These are phyloP conservation scores for Vidua chalybeata DNA, from an alignment of 2,113 vertebrate species.

Conservation along the genomic window DNA sequence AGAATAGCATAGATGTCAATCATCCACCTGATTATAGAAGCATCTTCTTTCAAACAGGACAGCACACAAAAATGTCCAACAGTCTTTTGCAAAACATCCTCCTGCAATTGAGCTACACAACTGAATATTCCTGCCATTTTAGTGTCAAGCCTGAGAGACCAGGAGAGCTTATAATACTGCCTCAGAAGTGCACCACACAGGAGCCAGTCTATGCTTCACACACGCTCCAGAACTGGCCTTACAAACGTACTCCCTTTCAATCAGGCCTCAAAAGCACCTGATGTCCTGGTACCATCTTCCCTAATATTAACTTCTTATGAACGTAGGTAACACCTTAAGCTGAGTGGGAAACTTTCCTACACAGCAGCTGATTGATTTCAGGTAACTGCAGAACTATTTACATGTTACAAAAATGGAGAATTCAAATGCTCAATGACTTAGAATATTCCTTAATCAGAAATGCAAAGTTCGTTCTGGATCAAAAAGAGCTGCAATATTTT, in stretches of 20 bases:
- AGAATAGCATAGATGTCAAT: neutral
- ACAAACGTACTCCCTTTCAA: neutral
- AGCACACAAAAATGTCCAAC: neutral
- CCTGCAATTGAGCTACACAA: neutral
- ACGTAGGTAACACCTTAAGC: fast-evolving
- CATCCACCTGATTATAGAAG: neutral
- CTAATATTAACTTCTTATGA: neutral
- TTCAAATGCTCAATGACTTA: fast-evolving
- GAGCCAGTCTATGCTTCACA: neutral
- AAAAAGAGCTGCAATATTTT: neutral
- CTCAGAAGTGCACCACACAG: neutral
- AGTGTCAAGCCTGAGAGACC: neutral
- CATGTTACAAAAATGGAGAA: neutral
- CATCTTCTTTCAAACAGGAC: neutral
- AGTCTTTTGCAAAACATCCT: neutral
- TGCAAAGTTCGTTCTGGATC: neutral
- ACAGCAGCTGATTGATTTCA: neutral
- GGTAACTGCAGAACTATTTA: neutral
- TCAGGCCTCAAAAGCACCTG: neutral
- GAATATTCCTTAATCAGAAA: neutral
- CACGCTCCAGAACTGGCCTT: neutral
- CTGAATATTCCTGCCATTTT: neutral
- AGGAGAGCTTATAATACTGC: neutral
- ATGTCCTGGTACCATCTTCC: neutral
- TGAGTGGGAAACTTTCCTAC: neutral